Conservation (phyloP, 2,113 vertebrate genomes). For the Cyphomyrus plagiostoma region DNA sequence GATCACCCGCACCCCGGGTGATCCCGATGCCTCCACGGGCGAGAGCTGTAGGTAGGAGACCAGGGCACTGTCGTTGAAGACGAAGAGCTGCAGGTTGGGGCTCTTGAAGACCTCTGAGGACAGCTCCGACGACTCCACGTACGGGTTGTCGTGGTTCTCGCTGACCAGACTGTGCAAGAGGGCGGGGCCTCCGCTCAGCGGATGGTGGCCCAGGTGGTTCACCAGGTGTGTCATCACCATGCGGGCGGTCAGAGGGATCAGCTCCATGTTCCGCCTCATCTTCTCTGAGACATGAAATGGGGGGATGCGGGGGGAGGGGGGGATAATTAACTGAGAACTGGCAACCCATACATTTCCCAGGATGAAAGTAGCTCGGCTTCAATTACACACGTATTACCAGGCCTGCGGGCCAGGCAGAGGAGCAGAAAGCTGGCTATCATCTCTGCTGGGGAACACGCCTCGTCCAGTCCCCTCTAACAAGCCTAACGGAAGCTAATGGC, state of each 20-base stretch:
- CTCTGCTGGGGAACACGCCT: neutral
- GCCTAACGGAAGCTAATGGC: constrained; percentile 17
- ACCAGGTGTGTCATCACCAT: constrained; percentile 97
- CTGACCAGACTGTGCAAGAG: constrained; percentile 88
- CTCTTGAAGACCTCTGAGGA: constrained; percentile 92
- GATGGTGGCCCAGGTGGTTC: constrained; percentile 92
- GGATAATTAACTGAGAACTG: constrained; percentile 1
- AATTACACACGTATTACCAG: constrained; percentile 15
- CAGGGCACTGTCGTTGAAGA: constrained; percentile 91
- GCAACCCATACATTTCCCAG: constrained; percentile 7
- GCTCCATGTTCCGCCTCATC: constrained; percentile 78
- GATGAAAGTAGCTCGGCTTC: constrained; percentile 9
- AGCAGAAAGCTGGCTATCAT: constrained; percentile 12
- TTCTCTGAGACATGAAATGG: constrained; percentile 61
- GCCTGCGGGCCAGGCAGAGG: neutral
- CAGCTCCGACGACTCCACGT: constrained; percentile 79
- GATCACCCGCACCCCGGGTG: constrained; percentile 81
- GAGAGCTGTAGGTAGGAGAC: constrained; percentile 93
- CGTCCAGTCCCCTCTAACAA: constrained; percentile 6
- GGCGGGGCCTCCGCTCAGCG: constrained; percentile 81
- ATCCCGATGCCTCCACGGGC: constrained; percentile 35
- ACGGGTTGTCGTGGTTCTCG: constrained; percentile 88
- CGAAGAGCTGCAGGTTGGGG: constrained; percentile 91
- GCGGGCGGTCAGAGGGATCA: constrained; percentile 86
- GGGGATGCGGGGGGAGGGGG: neutral